Base-by-base conservation (phyloP, 1,140 invertebrate species). In the Drosophila auraria region DNA sequence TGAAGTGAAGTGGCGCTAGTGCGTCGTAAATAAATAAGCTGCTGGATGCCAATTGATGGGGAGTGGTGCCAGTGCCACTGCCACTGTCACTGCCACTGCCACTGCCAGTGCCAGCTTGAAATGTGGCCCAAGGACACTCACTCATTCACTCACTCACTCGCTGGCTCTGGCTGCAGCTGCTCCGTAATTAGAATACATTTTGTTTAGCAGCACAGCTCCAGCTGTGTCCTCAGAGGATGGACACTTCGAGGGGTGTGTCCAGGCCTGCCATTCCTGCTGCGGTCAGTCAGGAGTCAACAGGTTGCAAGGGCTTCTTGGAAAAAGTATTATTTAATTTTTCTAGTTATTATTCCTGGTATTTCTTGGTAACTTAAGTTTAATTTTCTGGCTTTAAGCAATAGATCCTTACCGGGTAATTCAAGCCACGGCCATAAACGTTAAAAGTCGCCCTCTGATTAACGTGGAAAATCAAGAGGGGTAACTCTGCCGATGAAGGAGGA, bases 11-110 rank as follows among this genome's bases (percentile, higher is more conserved):
- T 63, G 70, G 50, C 51, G 61, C 57, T 63, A 75, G 70, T 75
- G 70, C 70, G 72, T 75, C 72, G 72, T 75, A 75, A 75, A 75
- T 75, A 75, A 75, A 74, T 75, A 75, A 75, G 72, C 72, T 74
- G 72, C 72, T 50, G 54, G 72, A 75, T 74, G 72, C 70, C 72
- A 75, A 75, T 74, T 75, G 72, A 75, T 75, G 70, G 70, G 69
- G 69, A 49, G 68, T 66, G 63, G 53, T 69, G 38, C 40, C 54
- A 20, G 20, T 11, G 51, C 27, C 30, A 57, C 36, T 40, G 36
- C 5, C 40, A 42, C 5, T 42, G 40, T 5, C 40, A n/a, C 0
- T 25, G 20, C 3, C 40, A 42, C 5, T 42, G 40, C 14, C 40
- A n/a, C 0, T 25, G 20, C 3, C 33, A 36, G 11, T 11, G 33